Base-by-base conservation (phyloP, 2,113 vertebrate species). In the Coracopsis vasa region DNA sequence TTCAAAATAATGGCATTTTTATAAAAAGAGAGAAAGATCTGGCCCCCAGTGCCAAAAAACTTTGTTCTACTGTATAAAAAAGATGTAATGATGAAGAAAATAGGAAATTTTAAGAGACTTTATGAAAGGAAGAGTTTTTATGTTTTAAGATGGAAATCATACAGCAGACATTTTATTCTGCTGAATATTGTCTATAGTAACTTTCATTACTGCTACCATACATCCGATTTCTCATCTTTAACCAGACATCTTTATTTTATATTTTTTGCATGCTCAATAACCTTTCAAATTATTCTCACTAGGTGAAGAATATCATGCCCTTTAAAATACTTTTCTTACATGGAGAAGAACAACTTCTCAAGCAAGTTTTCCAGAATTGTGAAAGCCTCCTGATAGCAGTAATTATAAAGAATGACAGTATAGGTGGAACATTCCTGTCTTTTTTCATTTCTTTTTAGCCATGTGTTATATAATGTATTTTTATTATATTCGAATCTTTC, bases 361-460 rank as follows among this genome's bases (percentile, higher is more conserved):
- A 90, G 80, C 35, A 97, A 94, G 58, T 79, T 79, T 96, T 94
- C 64, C 65, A 84, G 86, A 95, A 81, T 48, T 92, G 35, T 78
- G 50, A 91, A 90, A 94, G 42, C 65, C 71, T 96, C 71, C 84
- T 71, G 94, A 97, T 91, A 67, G 90, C 78, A 94, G 65, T 92
- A 88, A 96, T 95, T 97, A 96, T 94, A 96, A 96, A 95, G 90
- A 93, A 64, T 93, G 75, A 69, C 70, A 45, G 62, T 81, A 78
- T 41, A 92, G 48, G 60, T 80, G 16, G 66, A 80, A 67, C 80
- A 80, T 77, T 94, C 74, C 47, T 82, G 28, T n/a, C 31, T 78
- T 80, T 91, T 96, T 94, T 56, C 51, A 60, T 93, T 66, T 58
- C 70, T 92, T 90, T 95, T 48, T 80, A 82, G 56, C 37, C 86